A percentile compares a stretch with the other conserved stretches of the same genome.
These are phyloP conservation scores for Plodia interpunctella DNA, from an alignment of 1,140 invertebrate species.

Conservation along the genomic window DNA sequence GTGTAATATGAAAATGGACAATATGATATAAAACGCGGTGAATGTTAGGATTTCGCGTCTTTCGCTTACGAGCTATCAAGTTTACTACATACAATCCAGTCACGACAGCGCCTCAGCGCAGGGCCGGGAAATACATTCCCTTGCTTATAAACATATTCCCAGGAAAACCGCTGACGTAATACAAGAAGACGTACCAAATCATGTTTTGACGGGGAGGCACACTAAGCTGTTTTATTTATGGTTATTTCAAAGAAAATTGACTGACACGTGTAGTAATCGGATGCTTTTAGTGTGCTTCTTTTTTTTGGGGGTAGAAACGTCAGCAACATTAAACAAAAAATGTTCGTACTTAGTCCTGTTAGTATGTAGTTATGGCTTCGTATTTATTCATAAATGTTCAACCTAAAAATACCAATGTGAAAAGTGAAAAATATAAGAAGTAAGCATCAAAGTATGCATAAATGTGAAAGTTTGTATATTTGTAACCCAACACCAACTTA, in stretches of 20 bases:
- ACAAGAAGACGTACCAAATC: conserved; percentile 27
- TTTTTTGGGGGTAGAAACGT: too few species aligned
- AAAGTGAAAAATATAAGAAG: too few species aligned
- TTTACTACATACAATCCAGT: conserved; percentile 21
- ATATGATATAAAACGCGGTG: conserved; percentile 9
- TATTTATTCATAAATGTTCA: too few species aligned
- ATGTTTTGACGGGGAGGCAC: conserved; percentile 28
- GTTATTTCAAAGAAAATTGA: not conserved
- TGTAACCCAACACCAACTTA: too few species aligned
- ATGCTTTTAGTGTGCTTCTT: too few species aligned
- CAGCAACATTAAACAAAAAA: too few species aligned
- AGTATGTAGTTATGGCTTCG: too few species aligned
- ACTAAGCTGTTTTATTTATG: conserved; percentile 12
- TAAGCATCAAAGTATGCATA: too few species aligned
- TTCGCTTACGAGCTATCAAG: conserved; percentile 32
- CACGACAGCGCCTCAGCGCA: conserved; percentile 25
- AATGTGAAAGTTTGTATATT: too few species aligned
- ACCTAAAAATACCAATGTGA: too few species aligned
- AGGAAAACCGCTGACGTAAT: conserved; percentile 35
- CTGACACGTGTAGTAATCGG: not conserved
- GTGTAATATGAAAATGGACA: not conserved
- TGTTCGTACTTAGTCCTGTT: too few species aligned
- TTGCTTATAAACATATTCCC: conserved; percentile 44
- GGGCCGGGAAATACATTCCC: conserved; percentile 41
- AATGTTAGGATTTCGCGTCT: conserved; percentile 20